phyloP scores from a whole-genome alignment of 1,140 invertebrate genomes.

The Goniozus legneri region DNA sequence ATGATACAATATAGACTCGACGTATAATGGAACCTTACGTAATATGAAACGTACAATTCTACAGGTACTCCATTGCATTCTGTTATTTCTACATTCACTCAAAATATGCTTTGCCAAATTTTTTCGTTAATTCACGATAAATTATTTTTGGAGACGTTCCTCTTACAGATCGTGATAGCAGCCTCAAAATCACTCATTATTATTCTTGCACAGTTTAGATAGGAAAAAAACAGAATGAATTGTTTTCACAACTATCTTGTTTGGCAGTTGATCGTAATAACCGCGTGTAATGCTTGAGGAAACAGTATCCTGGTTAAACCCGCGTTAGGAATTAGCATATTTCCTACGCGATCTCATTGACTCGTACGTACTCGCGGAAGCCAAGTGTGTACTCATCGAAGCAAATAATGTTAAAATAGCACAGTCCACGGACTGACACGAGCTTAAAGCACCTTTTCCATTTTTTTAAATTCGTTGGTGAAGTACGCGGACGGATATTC shows the following conservation, averaged over 20 bases:
- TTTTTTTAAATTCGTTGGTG: conserved; percentile 7
- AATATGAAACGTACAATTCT: conserved; percentile 29
- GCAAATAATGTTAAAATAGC: conserved; percentile 37
- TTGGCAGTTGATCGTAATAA: background rate
- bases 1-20: conserved; percentile 14
- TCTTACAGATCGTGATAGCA: no score
- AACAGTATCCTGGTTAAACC: background rate
- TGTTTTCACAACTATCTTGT: background rate
- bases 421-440: conserved; percentile 22
- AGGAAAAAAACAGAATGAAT: no score
- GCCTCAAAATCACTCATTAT: no score
- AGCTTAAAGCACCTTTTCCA: conserved; percentile 21
- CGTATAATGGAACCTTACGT: conserved; percentile 26
- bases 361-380: conserved; percentile 7
- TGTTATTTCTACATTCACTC: conserved; percentile 20
- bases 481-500: conserved; percentile 32
- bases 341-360: conserved; percentile 21
- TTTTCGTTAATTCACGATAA: no score
- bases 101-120: no score
- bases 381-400: conserved; percentile 22
- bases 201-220: no score
- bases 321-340: conserved; percentile 19
- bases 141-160: background rate
- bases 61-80: conserved; percentile 20
- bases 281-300: background rate